Conservation (phyloP, 1,140 invertebrate species). For the Tetragnatha versicolor region DNA sequence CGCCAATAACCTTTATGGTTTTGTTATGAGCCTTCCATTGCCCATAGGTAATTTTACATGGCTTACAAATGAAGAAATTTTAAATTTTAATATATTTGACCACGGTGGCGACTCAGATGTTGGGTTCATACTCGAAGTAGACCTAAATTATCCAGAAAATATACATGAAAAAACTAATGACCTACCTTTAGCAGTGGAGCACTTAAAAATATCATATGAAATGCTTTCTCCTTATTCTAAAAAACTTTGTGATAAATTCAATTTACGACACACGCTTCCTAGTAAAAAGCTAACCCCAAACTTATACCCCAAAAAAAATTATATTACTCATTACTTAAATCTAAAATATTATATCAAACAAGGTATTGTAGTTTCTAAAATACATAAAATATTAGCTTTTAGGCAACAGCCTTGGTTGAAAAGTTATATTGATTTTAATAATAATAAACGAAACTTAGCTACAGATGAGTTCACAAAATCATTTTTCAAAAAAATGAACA, state of each 20-base stretch:
- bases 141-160: conserved; percentile 57
- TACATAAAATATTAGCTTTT: conserved; percentile 66
- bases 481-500: conserved; percentile 65
- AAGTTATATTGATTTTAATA: conserved; percentile 65
- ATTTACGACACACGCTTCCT: neutral
- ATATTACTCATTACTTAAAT: conserved; percentile 67
- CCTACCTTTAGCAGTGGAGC: conserved; percentile 63
- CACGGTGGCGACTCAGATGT: conserved; percentile 10
- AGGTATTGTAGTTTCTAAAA: conserved; percentile 66
- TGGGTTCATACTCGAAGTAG: conserved; percentile 59
- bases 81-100: neutral
- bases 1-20: conserved; percentile 57
- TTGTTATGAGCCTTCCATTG: conserved; percentile 47
- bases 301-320: conserved; percentile 59
- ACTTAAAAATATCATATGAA: conserved; percentile 42
- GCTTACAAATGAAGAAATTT: conserved; percentile 32
- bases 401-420: conserved; percentile 66
- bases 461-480: conserved; percentile 58
- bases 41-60: conserved; percentile 22
- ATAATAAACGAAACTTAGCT: conserved; percentile 57
- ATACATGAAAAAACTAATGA: conserved; percentile 61
- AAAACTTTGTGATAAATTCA: neutral
- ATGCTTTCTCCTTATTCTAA: conserved; percentile 19
- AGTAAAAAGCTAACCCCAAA: conserved; percentile 28
- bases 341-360: conserved; percentile 64